Evolutionary conservation across 2,888 invertebrate genomes (phyloP), one percentile per base, ranked within the genome.

Genomic region (Cynaeus angustus): DNA sequence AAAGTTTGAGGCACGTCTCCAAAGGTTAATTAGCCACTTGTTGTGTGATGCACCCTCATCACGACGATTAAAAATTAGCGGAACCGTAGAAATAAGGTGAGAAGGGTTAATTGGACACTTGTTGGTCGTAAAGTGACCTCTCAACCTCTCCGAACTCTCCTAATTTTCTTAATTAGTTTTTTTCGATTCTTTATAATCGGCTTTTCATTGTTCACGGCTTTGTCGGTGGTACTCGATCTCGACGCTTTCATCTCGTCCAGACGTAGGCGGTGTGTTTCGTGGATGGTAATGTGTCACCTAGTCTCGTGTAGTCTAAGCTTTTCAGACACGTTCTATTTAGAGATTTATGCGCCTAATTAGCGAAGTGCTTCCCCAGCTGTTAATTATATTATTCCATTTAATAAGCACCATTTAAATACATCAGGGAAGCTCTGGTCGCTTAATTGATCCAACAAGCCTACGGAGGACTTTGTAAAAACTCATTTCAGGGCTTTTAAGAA

Each of bases 331-430:
- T 16, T 10, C 58, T 58, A 45, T 46, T 64, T 28, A 12, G 43
- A 55, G 65, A 65, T 65, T 65, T 65, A 53, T 55, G 53, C 43
- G 53, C 43, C 55, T 46, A 65, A 55, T 65, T 65, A 65, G 65
- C 14, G 43, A 45, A 64, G 41, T 53, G 53, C 33, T 12, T 33
- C 26, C 38, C 38, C 26, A 26, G 50, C 41, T 52, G 52, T 52
- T 64, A 64, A 53, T 64, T 64, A 43, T 64, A 43, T 64, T 64
- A 64, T 64, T 64, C 48, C 53, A 50, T 64, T 64, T 64, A 64
- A 64, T 64, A 64, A 61, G 30, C 61, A 48, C 61, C 61, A 61
- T 48, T 62, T 62, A 62, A 62, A 64, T 64, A 64, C 62, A 26
- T 43, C 30, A 9, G 58, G 45, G 58, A 45, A 12, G 14, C 12